These are phyloP conservation scores for Aphaenogaster ashmeadi DNA, from an alignment of 1,140 invertebrate genomes.

Conservation along the genomic window DNA sequence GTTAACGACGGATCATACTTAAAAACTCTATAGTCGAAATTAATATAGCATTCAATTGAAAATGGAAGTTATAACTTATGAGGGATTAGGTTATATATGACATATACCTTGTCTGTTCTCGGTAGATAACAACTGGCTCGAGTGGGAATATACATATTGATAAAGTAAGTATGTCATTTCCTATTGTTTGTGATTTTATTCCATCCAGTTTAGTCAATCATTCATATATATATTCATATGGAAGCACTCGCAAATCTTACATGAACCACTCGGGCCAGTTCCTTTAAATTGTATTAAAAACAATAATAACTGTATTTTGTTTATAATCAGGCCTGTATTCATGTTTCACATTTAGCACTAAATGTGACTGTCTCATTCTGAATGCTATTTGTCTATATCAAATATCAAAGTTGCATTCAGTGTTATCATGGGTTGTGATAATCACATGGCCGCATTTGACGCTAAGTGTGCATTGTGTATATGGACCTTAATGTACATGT, in stretches of 20 bases:
- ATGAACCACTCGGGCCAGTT: slow-evolving; percentile 83
- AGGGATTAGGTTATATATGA: slow-evolving; percentile 79
- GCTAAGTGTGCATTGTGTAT: slow-evolving; percentile 49
- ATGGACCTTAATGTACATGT: slow-evolving; percentile 48
- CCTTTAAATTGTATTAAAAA: slow-evolving; percentile 63
- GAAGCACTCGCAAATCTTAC: slow-evolving; percentile 77
- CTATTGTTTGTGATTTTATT: slow-evolving; percentile 82
- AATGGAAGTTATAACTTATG: slow-evolving; percentile 76
- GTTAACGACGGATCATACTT: slow-evolving; percentile 20
- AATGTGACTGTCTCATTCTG: slow-evolving; percentile 43
- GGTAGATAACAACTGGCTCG: slow-evolving; percentile 85
- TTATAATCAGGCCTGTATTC: slow-evolving; percentile 53
- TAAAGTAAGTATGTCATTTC: slow-evolving; percentile 84
- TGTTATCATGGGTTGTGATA: neutral
- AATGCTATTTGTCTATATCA: slow-evolving; percentile 38
- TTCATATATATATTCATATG: slow-evolving; percentile 49
- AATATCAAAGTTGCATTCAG: slow-evolving; percentile 42
- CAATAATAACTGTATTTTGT: slow-evolving; percentile 35
- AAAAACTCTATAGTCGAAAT: slow-evolving; percentile 38
- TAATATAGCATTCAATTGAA: slow-evolving; percentile 70
- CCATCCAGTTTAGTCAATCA: slow-evolving; percentile 74
- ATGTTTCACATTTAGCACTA: slow-evolving; percentile 57
- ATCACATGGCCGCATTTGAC: slow-evolving; percentile 21
- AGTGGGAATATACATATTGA: slow-evolving; percentile 84
- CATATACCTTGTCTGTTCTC: slow-evolving; percentile 83